Percentiles rank a stretch among this genome's conserved stretches.
phyloP scores from a whole-genome alignment of 1,140 invertebrate species.

The Anoplolepis gracilipes region DNA sequence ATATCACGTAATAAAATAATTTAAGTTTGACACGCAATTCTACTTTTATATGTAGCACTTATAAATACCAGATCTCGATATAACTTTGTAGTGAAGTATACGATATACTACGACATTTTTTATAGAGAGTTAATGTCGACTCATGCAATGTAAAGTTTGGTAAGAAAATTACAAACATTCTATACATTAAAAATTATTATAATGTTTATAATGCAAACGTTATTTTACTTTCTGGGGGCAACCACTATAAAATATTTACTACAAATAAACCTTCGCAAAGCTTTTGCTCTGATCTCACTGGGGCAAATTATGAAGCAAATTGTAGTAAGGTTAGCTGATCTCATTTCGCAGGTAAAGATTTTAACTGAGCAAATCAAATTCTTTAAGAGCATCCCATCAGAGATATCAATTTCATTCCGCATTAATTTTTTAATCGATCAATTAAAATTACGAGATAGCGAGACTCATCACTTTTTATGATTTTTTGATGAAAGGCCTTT shows the following conservation, averaged over 20 bases:
- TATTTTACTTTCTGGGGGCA: conserved; percentile 6
- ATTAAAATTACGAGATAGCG: conserved; percentile 48
- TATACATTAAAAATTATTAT: conserved; percentile 13
- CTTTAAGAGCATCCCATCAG: conserved; percentile 8
- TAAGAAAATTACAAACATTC: conserved; percentile 1
- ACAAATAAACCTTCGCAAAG: conserved; percentile 7
- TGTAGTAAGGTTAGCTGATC: background rate
- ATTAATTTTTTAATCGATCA: conserved; percentile 26
- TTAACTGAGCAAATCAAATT: conserved; percentile 40
- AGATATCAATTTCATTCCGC: conserved; percentile 48
- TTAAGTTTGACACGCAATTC: background rate
- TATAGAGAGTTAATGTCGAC: conserved; percentile 5
- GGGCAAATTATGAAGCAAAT: background rate
- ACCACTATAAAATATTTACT: conserved; percentile 18
- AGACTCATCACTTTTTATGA: background rate
- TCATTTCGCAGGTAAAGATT: conserved; percentile 17
- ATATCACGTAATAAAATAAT: background rate
- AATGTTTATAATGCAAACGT: conserved; percentile 22
- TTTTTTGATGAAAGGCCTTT: conserved; percentile 18
- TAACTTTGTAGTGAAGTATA: background rate
- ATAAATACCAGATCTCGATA: background rate
- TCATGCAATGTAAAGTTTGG: background rate
- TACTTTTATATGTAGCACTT: background rate
- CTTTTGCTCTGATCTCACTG: background rate
- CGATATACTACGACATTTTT: background rate